Conservation (phyloP, 2,113 vertebrate species). For the Corythaixoides concolor region DNA sequence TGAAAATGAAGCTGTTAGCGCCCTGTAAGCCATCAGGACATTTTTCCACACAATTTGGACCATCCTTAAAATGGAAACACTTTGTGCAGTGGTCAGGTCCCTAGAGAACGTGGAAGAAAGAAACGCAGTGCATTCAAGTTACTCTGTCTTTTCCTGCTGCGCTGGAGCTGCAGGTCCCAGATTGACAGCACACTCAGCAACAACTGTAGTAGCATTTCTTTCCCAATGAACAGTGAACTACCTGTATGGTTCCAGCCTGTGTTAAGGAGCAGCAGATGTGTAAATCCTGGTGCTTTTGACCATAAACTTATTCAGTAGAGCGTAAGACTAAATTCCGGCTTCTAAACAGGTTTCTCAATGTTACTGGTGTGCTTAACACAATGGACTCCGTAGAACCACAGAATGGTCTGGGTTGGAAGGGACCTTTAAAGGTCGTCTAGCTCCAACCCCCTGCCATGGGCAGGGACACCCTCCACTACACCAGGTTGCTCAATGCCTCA, state of each 20-base stretch:
- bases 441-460: too few species aligned
- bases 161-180: not conserved
- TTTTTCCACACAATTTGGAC: slow-evolving; percentile 96
- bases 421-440: too few species aligned
- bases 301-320: not conserved
- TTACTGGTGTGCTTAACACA: not conserved
- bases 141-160: not conserved
- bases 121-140: not conserved
- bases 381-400: not conserved
- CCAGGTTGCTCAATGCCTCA: too few species aligned
- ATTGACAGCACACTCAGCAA: not conserved
- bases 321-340: not conserved
- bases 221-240: not conserved
- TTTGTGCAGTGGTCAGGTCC: slow-evolving; percentile 93
- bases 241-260: not conserved
- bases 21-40: slow-evolving; percentile 95
- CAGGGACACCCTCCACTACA: too few species aligned
- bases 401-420: too few species aligned
- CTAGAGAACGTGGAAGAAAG: slow-evolving; percentile 62
- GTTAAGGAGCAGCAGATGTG: fast-evolving
- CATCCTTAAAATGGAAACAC: slow-evolving; percentile 96
- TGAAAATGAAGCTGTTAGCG: slow-evolving; percentile 96
- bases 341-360: not conserved
- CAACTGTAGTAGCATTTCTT: not conserved
- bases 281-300: not conserved